Evolutionary conservation across 2,797 vertebrate species (phyloP).

Genomic region (Protosalanx chinensis): DNA sequence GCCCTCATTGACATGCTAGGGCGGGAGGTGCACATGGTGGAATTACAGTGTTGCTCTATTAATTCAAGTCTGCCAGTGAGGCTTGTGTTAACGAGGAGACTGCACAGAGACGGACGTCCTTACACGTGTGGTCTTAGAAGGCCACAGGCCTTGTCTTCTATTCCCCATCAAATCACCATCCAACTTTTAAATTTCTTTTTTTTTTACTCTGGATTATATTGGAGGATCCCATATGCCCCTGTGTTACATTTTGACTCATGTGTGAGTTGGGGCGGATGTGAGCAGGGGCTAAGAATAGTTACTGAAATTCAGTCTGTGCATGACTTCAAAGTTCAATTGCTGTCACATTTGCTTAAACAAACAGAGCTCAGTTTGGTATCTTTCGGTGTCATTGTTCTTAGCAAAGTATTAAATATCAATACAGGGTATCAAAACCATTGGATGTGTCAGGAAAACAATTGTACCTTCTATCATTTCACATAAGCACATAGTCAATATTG

Average conservation of each 20-base stretch:
- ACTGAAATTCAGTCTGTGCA: background rate
- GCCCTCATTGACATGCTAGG: conserved; percentile 3
- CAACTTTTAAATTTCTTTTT: background rate
- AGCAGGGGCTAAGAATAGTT: background rate
- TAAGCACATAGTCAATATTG: background rate
- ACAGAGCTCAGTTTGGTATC: background rate
- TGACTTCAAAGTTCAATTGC: background rate
- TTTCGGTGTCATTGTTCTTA: background rate
- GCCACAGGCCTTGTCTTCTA: background rate
- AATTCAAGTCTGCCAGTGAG: conserved; percentile 1
- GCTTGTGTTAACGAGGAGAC: background rate
- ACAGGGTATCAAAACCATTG: background rate
- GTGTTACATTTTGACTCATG: background rate
- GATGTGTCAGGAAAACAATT: background rate
- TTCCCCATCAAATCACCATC: background rate
- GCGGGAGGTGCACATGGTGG: background rate
- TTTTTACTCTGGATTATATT: background rate
- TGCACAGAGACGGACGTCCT: background rate
- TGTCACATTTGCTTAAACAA: background rate
- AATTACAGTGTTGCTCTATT: conserved; percentile 5
- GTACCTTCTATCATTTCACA: background rate
- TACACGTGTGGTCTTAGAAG: background rate
- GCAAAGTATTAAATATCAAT: background rate
- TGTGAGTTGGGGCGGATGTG: too few species aligned
- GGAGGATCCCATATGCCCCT: background rate